These are phyloP conservation scores for Gryllus bimaculatus DNA, from an alignment of 1,140 invertebrate species.

Conservation along the genomic window DNA sequence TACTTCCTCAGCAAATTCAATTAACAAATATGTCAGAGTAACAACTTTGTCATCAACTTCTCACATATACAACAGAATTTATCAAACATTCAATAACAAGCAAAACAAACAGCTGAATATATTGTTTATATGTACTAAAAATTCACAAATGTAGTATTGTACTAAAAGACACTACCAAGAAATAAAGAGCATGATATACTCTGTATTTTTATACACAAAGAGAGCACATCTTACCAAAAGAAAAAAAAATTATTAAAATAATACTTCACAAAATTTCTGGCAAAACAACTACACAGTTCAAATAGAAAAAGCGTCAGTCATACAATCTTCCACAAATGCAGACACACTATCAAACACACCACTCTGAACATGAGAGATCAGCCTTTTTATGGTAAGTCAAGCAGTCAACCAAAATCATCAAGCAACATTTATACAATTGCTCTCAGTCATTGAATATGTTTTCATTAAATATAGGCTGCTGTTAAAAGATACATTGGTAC, in stretches of 20 bases:
- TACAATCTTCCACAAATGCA: neutral
- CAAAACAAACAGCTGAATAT: too few relatives aligned
- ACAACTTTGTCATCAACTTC: too few relatives aligned
- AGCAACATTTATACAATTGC: neutral
- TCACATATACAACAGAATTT: too few relatives aligned
- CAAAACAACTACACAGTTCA: neutral
- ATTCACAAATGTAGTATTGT: too few relatives aligned
- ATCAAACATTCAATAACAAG: too few relatives aligned
- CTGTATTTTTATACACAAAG: too few relatives aligned
- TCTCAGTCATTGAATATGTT: neutral
- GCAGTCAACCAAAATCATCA: neutral
- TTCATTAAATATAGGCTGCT: conserved; percentile 1
- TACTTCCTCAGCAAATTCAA: too few relatives aligned
- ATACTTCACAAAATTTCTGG: neutral
- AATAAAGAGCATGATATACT: too few relatives aligned
- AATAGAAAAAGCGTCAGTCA: neutral
- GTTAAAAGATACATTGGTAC: neutral
- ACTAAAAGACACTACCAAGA: too few relatives aligned
- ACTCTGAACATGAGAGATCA: neutral
- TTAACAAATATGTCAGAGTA: too few relatives aligned
- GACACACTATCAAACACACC: neutral
- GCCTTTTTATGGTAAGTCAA: neutral
- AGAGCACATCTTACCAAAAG: too few relatives aligned
- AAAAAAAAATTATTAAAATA: neutral
- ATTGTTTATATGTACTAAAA: too few relatives aligned